Conservation (phyloP, 37 sponge, comb jelly and placozoan genomes). For the Tethya wilhelma region DNA sequence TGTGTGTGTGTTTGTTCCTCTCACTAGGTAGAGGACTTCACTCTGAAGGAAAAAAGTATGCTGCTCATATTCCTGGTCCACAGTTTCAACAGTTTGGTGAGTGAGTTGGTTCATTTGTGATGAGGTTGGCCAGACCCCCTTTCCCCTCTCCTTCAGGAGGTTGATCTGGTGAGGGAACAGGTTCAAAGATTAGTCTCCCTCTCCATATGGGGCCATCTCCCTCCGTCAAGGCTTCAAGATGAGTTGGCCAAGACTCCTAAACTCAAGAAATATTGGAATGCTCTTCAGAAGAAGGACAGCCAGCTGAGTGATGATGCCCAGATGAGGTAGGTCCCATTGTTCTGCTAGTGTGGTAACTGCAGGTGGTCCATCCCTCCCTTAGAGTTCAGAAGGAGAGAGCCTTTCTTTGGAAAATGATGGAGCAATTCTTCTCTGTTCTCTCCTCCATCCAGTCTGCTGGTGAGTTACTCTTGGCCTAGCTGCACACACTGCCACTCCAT, state of each 20-base stretch:
- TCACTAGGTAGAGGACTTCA: slow-evolving; percentile 36
- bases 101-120: not conserved
- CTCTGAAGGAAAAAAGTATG: slow-evolving; percentile 82
- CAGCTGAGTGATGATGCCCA: slow-evolving; percentile 14
- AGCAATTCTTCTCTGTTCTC: slow-evolving; percentile 78
- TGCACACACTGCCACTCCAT: no score
- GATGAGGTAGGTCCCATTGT: not conserved
- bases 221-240: slow-evolving; percentile 71
- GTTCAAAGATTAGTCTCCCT: slow-evolving; percentile 88
- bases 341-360: no score
- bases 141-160: slow-evolving; percentile 67
- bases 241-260: slow-evolving; percentile 64
- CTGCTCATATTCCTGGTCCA: slow-evolving; percentile 91
- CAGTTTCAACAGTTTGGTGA: slow-evolving; percentile 97
- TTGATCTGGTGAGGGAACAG: slow-evolving; percentile 89
- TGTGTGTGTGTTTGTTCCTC: not conserved
- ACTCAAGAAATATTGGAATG: slow-evolving; percentile 82
- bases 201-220: slow-evolving; percentile 81
- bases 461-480: not conserved
- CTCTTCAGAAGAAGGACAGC: slow-evolving; percentile 76
- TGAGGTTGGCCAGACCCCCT: not conserved
- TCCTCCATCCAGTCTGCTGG: slow-evolving; percentile 68
- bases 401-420: slow-evolving; percentile 78
- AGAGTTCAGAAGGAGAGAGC: slow-evolving; percentile 59
- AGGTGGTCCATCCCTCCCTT: no score